Conservation (phyloP, 2,888 invertebrate genomes). For the Hypselothyrea guttata region DNA sequence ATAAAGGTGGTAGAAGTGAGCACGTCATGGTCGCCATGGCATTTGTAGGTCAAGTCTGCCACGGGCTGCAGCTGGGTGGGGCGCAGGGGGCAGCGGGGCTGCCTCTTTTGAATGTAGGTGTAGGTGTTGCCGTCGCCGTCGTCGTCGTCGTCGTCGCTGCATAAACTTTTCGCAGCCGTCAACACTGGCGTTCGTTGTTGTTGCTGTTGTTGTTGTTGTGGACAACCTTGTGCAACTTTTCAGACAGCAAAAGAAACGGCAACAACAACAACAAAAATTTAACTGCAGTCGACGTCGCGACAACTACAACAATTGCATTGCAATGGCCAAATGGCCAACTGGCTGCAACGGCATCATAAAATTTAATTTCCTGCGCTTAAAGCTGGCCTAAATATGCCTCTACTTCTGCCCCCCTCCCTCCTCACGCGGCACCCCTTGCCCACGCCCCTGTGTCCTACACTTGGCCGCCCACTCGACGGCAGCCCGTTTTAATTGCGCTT, state of each 20-base stretch:
- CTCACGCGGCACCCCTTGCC: neutral
- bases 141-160: conserved; percentile 64
- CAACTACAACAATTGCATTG: conserved; percentile 49
- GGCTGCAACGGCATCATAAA: conserved; percentile 74
- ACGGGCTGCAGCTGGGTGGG: conserved; percentile 16
- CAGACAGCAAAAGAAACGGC: conserved; percentile 73
- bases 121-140: conserved; percentile 62
- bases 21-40: conserved; percentile 47
- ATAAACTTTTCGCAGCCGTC: conserved; percentile 70
- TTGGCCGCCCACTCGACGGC: conserved; percentile 44
- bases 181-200: conserved; percentile 32
- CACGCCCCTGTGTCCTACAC: neutral
- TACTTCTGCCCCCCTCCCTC: conserved; percentile 10
- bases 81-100: neutral
- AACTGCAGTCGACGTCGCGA: conserved; percentile 65
- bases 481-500: conserved; percentile 76
- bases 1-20: too few relatives aligned
- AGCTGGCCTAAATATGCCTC: conserved; percentile 71
- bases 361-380: conserved; percentile 77
- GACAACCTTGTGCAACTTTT: conserved; percentile 76
- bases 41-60: conserved; percentile 75
- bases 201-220: conserved; percentile 35
- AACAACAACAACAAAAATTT: conserved; percentile 54
- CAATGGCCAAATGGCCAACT: conserved; percentile 68
- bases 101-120: conserved; percentile 51